Base-by-base conservation (phyloP, 1,140 invertebrate species). In the Agrilus planipennis region DNA sequence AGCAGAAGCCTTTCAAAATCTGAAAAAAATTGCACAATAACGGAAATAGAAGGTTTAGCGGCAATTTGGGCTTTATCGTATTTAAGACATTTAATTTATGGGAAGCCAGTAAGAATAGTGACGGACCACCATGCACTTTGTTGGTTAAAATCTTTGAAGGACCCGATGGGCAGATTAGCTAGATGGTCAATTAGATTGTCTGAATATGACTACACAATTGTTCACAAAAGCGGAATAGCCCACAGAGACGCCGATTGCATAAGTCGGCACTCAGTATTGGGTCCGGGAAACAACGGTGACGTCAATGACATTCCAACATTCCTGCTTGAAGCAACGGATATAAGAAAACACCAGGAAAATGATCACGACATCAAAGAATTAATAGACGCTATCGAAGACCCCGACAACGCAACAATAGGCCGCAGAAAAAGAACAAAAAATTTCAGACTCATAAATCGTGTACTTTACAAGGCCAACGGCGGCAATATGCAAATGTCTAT, bases 61-160 rank as follows among this genome's bases (percentile, higher is more conserved):
- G 49, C 67, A 9, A 38, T 69, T 4, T 58, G 52, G 47, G 55
- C 55, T 3, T 50, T 70, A 1, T 41, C 55, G 23, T 27, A 41
- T n/a, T 34, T 50, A 15, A 36, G 45, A 27, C 31, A 45, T 23
- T 21, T 43, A 22, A 41, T 46, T 12, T 42, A 35, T 27, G 46
- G 46, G 3, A 16, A 34, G 19, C 39, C 32, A 10, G 21, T 43
- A 9, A 40, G 22, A 12, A 44, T 65, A 3, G 38, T 51, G 1
- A 52, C 41, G 5, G 55, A 58, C 42, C 67, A 72, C 39, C 60
- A 65, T 27, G 63, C 69, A 0, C 34, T 72, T 14, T 48, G 48
- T 17, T 72, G 61, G 59, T 47, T 73, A 0, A 58, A n/a, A n/a
- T n/a, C n/a, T n/a, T n/a, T n/a, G n/a, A 66, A 64, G 15, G 49